Evolutionary conservation across 1,140 invertebrate species (phyloP).

Genomic region (Bombus impatiens): DNA sequence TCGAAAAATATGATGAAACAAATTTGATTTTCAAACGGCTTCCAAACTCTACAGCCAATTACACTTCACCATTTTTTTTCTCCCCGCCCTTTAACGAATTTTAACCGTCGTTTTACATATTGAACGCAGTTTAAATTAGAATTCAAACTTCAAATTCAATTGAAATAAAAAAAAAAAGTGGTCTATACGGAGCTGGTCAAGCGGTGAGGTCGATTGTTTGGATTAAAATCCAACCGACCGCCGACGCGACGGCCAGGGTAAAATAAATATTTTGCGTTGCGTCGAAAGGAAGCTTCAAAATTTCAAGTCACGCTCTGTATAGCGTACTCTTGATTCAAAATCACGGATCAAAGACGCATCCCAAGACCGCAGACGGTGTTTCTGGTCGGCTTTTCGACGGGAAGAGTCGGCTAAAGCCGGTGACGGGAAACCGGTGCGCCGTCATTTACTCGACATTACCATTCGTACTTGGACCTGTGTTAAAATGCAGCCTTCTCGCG

Average conservation of each 20-base stretch:
- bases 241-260: background rate
- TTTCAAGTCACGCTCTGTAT: slow-evolving; percentile 6
- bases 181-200: no score
- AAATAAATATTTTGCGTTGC: slow-evolving; percentile 16
- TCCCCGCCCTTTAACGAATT: background rate
- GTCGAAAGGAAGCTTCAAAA: background rate
- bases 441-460: slow-evolving; percentile 12
- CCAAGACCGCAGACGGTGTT: slow-evolving; percentile 9
- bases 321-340: background rate
- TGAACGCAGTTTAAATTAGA: background rate
- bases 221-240: slow-evolving; percentile 1
- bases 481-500: slow-evolving; percentile 18
- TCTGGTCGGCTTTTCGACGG: background rate
- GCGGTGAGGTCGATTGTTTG: background rate
- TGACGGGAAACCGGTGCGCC: slow-evolving; percentile 2
- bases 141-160: background rate
- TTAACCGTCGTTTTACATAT: background rate
- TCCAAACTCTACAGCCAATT: background rate
- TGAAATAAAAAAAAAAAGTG: background rate
- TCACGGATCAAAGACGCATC: slow-evolving; percentile 8
- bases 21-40: background rate
- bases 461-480: slow-evolving; percentile 34
- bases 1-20: slow-evolving; percentile 15
- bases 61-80: background rate
- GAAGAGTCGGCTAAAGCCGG: background rate